A percentile compares a stretch with the other conserved stretches of the same genome.
These are phyloP conservation scores for Aphaenogaster rudis DNA, from an alignment of 1,140 invertebrate species.

Conservation along the genomic window DNA sequence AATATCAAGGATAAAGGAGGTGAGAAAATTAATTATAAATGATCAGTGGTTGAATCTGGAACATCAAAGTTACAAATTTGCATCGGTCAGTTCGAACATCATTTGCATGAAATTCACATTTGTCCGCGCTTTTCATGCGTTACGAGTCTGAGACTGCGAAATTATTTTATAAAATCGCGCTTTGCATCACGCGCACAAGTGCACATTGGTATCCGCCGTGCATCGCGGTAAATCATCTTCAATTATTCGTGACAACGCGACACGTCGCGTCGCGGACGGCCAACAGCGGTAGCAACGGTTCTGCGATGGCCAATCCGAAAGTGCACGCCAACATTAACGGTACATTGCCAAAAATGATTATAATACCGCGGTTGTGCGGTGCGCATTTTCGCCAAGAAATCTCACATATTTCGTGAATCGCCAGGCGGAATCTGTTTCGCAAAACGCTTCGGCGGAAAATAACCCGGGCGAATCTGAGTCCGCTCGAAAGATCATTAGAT, in stretches of 20 bases:
- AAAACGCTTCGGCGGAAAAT: conserved; percentile 29
- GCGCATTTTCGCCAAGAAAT: conserved; percentile 37
- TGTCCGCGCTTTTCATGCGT: neutral
- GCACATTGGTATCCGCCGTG: neutral
- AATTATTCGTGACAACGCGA: conserved; percentile 51
- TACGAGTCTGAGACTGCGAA: neutral
- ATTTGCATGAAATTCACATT: conserved; percentile 7
- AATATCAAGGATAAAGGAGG: neutral
- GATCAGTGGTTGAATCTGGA: neutral
- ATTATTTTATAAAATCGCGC: conserved; percentile 3
- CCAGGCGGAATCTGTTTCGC: conserved; percentile 1
- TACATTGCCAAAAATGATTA: conserved; percentile 59
- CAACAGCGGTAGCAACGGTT: neutral
- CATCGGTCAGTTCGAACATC: neutral
- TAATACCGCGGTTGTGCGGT: conserved; percentile 39
- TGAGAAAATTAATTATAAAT: conserved; percentile 9
- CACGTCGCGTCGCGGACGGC: conserved; percentile 26
- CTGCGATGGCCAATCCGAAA: neutral
- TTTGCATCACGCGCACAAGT: conserved; percentile 2
- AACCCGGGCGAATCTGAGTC: conserved; percentile 10
- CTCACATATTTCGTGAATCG: neutral
- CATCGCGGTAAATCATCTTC: conserved; percentile 41
- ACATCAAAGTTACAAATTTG: neutral
- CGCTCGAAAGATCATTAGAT: conserved; percentile 5
- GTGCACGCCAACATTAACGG: conserved; percentile 47